Evolutionary conservation across 2,113 vertebrate species (phyloP).

Genomic region (Dromaius novaehollandiae): DNA sequence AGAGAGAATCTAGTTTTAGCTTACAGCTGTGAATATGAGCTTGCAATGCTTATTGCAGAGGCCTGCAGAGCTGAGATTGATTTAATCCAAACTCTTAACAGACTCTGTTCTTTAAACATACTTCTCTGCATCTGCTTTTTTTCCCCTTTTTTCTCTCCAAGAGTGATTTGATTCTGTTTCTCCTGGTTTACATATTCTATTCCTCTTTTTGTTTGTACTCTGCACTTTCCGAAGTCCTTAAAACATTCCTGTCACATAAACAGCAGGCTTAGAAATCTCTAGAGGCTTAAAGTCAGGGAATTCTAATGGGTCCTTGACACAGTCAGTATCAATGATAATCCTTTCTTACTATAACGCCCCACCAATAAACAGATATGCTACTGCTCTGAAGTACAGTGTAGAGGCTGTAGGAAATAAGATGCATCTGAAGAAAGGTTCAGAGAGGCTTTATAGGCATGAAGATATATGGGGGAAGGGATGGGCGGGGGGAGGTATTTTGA

Average conservation of each 20-base stretch:
- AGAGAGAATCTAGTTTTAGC: background rate
- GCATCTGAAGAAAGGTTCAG: background rate
- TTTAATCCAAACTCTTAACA: background rate
- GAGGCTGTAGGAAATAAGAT: background rate
- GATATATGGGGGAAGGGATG: rapidly evolving
- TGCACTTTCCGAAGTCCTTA: background rate
- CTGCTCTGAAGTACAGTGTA: background rate
- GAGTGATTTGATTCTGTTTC: background rate
- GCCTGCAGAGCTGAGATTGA: background rate
- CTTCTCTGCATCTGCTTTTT: background rate
- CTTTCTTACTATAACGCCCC: background rate
- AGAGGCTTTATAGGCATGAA: background rate
- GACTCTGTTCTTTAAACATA: background rate
- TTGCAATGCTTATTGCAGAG: background rate
- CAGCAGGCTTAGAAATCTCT: background rate
- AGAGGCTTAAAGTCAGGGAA: background rate
- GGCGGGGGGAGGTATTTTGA: background rate
- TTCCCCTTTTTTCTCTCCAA: rapidly evolving
- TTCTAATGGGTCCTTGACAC: background rate
- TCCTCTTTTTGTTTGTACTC: background rate
- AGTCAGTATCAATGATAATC: background rate
- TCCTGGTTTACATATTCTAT: background rate
- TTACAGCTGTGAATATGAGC: background rate
- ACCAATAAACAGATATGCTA: background rate
- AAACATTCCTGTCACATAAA: rapidly evolving